These are phyloP conservation scores for Aurelia sp. DNA, from an alignment of 30 jellyfish, hydroid and myxozoan genomes.

Conservation along the genomic window DNA sequence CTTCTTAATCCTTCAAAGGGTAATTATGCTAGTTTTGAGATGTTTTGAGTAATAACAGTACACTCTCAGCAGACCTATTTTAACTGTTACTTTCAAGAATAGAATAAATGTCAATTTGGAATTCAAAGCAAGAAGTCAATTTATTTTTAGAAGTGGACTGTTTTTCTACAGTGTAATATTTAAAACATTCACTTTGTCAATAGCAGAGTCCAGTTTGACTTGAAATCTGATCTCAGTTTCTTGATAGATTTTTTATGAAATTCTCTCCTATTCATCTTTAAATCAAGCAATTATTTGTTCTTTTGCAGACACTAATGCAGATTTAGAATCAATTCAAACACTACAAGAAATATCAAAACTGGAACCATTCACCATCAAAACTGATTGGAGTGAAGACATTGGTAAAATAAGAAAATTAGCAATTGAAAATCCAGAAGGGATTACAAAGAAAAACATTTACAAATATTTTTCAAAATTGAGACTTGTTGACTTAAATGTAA, in stretches of 20 bases:
- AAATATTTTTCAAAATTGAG: constrained; percentile 41
- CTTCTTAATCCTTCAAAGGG: constrained; percentile 51
- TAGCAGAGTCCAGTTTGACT: too few relatives aligned
- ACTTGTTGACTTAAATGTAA: constrained; percentile 53
- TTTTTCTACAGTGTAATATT: too few relatives aligned
- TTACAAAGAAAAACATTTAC: constrained; percentile 19
- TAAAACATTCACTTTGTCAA: too few relatives aligned
- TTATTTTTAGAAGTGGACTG: too few relatives aligned
- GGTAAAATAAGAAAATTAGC: constrained; percentile 31
- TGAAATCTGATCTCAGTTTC: too few relatives aligned
- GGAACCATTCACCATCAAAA: constrained; percentile 37
- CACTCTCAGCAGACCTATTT: too few relatives aligned
- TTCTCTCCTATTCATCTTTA: too few relatives aligned
- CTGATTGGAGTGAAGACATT: constrained; percentile 64
- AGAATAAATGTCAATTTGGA: too few relatives aligned
- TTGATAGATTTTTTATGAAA: too few relatives aligned
- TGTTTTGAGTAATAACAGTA: not conserved
- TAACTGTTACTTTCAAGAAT: too few relatives aligned
- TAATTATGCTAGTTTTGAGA: not conserved
- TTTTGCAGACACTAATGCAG: constrained; percentile 49
- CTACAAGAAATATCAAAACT: constrained; percentile 38
- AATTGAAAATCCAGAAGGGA: constrained; percentile 36
- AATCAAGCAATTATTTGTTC: not conserved
- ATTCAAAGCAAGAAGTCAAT: too few relatives aligned
- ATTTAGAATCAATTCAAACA: constrained; percentile 42